Percentiles rank a stretch among this genome's conserved stretches.
phyloP scores from a whole-genome alignment of 1,140 invertebrate species.

The Drosophila paulistorum region DNA sequence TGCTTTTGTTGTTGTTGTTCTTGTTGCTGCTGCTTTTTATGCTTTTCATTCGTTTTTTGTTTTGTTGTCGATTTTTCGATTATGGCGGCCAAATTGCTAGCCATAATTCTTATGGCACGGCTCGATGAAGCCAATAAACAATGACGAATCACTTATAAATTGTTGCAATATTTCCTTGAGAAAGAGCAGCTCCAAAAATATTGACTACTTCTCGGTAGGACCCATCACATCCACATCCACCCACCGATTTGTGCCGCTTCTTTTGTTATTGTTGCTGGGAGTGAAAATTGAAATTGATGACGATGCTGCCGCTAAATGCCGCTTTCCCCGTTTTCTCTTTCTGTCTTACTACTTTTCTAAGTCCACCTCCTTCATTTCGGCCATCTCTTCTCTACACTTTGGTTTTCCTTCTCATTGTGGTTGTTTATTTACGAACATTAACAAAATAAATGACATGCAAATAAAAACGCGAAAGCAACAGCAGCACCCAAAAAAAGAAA shows the following conservation, averaged over 20 bases:
- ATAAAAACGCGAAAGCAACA: slow-evolving; percentile 58
- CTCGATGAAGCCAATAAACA: slow-evolving; percentile 79
- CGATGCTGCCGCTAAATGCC: slow-evolving; percentile 40
- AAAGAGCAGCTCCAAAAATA: slow-evolving; percentile 35
- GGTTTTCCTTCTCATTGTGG: slow-evolving; percentile 14
- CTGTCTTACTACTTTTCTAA: neutral
- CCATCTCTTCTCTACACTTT: neutral
- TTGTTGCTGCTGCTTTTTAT: slow-evolving; percentile 13
- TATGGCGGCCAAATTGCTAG: slow-evolving; percentile 52
- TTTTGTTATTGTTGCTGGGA: slow-evolving; percentile 20
- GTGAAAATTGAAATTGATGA: slow-evolving; percentile 76
- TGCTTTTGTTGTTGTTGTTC: slow-evolving; percentile 3
- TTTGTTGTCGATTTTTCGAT: slow-evolving; percentile 16
- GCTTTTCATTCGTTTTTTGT: slow-evolving; percentile 1
- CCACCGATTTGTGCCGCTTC: neutral
- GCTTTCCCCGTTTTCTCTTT: neutral
- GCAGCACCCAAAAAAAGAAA: slow-evolving; percentile 40
- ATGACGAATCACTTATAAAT: slow-evolving; percentile 81
- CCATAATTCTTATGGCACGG: slow-evolving; percentile 65
- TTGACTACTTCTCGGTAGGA: slow-evolving; percentile 27
- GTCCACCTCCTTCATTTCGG: slow-evolving; percentile 2
- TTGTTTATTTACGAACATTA: slow-evolving; percentile 79
- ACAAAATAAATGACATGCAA: slow-evolving; percentile 80
- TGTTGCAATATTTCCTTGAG: slow-evolving; percentile 70
- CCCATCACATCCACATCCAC: neutral